Percentiles rank a stretch among this genome's conserved stretches.
phyloP scores from a whole-genome alignment of 2,797 vertebrate genomes.

The Leptoclinus maculatus region DNA sequence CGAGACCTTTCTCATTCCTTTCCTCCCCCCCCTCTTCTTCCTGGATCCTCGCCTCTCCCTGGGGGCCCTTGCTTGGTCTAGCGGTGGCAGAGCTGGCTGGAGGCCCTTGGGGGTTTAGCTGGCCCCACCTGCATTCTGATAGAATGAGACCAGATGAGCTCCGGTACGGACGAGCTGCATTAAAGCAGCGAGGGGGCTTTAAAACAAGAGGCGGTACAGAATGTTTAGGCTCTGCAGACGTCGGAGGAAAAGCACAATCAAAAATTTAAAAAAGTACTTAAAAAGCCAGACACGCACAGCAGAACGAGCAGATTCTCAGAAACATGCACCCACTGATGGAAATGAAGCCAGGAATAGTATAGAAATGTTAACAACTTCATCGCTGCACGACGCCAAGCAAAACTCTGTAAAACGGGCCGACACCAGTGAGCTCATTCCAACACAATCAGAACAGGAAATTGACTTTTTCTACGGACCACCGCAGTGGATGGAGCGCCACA shows the following conservation, averaged over 20 bases:
- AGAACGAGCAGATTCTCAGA: slow-evolving; percentile 3
- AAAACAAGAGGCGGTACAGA: slow-evolving; percentile 16
- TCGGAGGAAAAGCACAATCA: neutral
- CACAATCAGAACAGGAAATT: slow-evolving; percentile 51
- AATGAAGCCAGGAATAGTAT: slow-evolving; percentile 41
- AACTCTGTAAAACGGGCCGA: slow-evolving; percentile 47
- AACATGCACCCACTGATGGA: neutral
- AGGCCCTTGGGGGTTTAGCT: slow-evolving; percentile 38
- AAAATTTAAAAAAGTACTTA: neutral
- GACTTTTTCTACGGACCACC: slow-evolving; percentile 31
- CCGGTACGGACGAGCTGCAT: slow-evolving; percentile 25
- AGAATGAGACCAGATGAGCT: slow-evolving; percentile 66
- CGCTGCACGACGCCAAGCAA: slow-evolving; percentile 36
- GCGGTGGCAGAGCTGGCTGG: slow-evolving; percentile 36
- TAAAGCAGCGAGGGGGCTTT: slow-evolving; percentile 45
- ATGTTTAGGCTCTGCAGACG: neutral
- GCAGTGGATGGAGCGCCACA: neutral
- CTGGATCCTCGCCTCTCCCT: slow-evolving; percentile 34
- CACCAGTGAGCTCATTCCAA: slow-evolving; percentile 40
- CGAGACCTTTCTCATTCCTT: neutral
- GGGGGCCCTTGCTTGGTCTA: slow-evolving; percentile 36
- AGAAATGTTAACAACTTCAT: slow-evolving; percentile 46
- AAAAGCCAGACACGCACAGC: slow-evolving; percentile 14
- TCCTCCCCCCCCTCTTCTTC: slow-evolving; percentile 3
- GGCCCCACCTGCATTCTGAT: slow-evolving; percentile 64